These are phyloP conservation scores for Pristionchus arcanus DNA, from an alignment of 2,888 invertebrate genomes.

Conservation along the genomic window DNA sequence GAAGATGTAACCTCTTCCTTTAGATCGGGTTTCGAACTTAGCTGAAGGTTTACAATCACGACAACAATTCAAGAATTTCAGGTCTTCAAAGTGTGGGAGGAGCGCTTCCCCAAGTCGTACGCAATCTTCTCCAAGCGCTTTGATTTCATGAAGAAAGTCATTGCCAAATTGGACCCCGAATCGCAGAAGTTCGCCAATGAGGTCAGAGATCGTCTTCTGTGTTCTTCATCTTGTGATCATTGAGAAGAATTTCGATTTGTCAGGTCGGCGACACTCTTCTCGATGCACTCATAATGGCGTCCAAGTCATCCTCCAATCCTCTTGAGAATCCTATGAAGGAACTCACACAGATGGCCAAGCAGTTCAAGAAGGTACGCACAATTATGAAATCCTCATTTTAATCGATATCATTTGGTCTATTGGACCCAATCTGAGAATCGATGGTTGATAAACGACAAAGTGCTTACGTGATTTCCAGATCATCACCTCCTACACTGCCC, in stretches of 20 bases:
- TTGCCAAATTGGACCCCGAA: not conserved
- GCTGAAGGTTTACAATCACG: not conserved
- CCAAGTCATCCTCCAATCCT: not conserved
- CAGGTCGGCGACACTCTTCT: not conserved
- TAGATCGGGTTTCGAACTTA: no score
- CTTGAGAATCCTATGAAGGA: not conserved
- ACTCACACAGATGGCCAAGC: not conserved
- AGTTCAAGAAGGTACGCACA: not conserved
- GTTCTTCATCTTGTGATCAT: not conserved
- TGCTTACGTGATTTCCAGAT: not conserved
- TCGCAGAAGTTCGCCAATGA: not conserved
- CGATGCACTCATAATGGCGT: not conserved
- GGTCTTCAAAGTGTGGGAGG: not conserved
- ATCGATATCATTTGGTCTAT: not conserved
- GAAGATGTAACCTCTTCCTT: not conserved
- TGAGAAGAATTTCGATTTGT: not conserved
- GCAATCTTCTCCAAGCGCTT: not conserved
- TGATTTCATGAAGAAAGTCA: not conserved
- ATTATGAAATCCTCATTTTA: not conserved
- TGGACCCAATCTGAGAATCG: no score
- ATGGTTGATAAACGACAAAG: no score
- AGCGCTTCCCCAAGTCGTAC: not conserved
- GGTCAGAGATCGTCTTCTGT: not conserved
- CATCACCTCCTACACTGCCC: not conserved
- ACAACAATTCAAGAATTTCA: not conserved